Percentiles rank a stretch among this genome's conserved stretches.
Evolutionary conservation across 2,888 invertebrate species (phyloP).

Genomic region (Caenorhabditis parvicauda): DNA sequence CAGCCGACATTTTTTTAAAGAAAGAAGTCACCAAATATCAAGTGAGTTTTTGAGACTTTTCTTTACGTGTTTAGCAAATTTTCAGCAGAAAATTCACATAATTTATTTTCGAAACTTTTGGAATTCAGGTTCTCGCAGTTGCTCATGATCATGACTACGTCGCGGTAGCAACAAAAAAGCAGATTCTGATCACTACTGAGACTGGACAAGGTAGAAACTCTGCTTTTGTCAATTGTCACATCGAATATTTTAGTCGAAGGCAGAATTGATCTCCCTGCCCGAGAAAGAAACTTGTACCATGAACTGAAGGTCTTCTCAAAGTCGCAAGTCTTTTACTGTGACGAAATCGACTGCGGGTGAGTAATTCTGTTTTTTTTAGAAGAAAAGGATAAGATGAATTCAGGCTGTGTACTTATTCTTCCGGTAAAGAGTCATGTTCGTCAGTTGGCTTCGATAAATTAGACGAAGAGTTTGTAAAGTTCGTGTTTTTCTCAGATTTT

Average conservation of each 20-base stretch:
- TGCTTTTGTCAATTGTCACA: no score
- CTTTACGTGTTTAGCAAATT: not conserved
- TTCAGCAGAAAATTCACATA: not conserved
- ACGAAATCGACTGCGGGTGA: slow-evolving; percentile 31
- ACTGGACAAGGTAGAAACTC: no score
- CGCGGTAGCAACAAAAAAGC: not conserved
- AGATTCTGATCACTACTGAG: slow-evolving; percentile 9
- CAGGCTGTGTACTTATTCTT: slow-evolving; percentile 15
- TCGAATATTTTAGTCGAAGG: no score
- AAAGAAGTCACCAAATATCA: no score
- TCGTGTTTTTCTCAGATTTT: no score
- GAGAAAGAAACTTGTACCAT: slow-evolving; percentile 12
- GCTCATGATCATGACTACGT: no score
- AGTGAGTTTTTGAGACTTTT: not conserved
- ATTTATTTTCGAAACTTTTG: not conserved
- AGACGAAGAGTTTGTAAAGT: no score
- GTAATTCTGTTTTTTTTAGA: not conserved
- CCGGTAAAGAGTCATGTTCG: slow-evolving; percentile 11
- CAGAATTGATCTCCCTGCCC: slow-evolving; percentile 5
- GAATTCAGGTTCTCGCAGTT: slow-evolving; percentile 7
- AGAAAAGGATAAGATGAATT: not conserved
- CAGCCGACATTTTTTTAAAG: no score
- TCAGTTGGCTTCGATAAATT: slow-evolving; percentile 4
- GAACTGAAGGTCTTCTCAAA: slow-evolving; percentile 39
- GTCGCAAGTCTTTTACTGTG: slow-evolving; percentile 39